Evolutionary conservation across 2,888 invertebrate species (phyloP).

Genomic region (Dynastes tityus): DNA sequence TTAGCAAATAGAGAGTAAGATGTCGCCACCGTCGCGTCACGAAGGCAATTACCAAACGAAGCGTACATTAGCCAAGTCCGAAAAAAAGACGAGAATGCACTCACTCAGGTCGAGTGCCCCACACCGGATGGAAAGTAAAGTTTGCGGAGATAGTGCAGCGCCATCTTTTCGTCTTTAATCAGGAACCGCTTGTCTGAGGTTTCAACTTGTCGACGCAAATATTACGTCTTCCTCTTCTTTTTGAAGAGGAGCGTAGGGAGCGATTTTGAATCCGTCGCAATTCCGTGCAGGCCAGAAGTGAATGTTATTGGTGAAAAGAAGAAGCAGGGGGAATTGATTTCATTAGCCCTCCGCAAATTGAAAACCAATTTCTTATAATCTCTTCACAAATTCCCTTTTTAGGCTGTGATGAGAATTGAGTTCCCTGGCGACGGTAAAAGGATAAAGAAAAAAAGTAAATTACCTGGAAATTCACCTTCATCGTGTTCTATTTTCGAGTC

Average conservation of each 20-base stretch:
- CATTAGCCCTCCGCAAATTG: constrained; percentile 50
- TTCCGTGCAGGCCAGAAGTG: no score
- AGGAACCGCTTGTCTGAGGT: constrained; percentile 23
- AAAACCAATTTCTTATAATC: constrained; percentile 53
- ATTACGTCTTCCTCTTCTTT: not conserved
- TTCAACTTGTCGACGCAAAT: constrained; percentile 10
- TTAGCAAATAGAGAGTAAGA: not conserved
- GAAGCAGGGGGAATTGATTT: constrained; percentile 47
- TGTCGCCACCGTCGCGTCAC: constrained; percentile 4
- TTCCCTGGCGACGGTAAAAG: constrained; percentile 30
- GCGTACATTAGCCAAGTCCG: not conserved
- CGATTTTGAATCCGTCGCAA: no score
- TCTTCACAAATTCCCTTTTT: constrained; percentile 29
- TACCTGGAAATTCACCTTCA: constrained; percentile 39
- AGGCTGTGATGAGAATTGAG: constrained; percentile 47
- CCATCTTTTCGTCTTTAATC: constrained; percentile 29
- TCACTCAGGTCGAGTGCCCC: not conserved
- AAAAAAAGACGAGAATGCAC: not conserved
- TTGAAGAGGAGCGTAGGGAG: no score
- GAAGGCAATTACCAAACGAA: not conserved
- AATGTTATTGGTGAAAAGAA: not conserved
- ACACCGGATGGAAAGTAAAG: no score
- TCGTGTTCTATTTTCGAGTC: constrained; percentile 20
- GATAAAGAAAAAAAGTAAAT: constrained; percentile 42
- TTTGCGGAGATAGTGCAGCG: not conserved